Evolutionary conservation across 2,888 invertebrate species (phyloP).

Genomic region (Yponomeuta malinellus): DNA sequence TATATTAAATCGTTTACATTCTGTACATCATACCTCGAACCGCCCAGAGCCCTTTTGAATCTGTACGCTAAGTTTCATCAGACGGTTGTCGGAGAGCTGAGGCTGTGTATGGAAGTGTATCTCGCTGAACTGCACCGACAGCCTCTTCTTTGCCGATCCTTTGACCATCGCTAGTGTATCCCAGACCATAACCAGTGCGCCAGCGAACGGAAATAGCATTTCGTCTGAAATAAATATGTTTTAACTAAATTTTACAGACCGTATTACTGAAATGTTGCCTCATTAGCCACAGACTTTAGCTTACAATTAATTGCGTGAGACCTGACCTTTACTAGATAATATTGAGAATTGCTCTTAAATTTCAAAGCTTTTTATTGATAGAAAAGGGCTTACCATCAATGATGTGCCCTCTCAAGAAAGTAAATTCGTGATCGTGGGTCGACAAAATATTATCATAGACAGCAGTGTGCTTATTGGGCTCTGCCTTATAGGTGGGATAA

Average conservation of each 20-base stretch:
- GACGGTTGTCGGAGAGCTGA: background rate
- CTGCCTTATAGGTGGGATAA: conserved; percentile 44
- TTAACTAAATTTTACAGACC: background rate
- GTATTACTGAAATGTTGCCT: too few relatives aligned
- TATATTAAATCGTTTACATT: too few relatives aligned
- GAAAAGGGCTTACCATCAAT: conserved; percentile 79
- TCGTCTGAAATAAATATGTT: conserved; percentile 53
- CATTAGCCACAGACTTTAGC: too few relatives aligned
- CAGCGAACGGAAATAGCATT: conserved; percentile 84
- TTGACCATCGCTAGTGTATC: conserved; percentile 77
- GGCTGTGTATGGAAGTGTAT: conserved; percentile 12
- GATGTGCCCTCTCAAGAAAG: conserved; percentile 81
- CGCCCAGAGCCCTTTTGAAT: conserved; percentile 13
- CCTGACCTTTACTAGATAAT: too few relatives aligned
- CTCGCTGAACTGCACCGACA: conserved; percentile 77
- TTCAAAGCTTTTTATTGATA: too few relatives aligned
- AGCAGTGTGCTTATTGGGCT: conserved; percentile 60
- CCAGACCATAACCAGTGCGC: conserved; percentile 81
- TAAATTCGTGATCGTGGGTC: conserved; percentile 73
- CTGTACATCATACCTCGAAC: conserved; percentile 10
- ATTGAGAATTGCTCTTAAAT: too few relatives aligned
- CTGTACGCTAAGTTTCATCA: conserved; percentile 11
- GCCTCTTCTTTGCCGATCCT: conserved; percentile 71
- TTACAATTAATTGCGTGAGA: too few relatives aligned
- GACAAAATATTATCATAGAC: conserved; percentile 66